Percentiles rank a stretch among this genome's conserved stretches.
Conservation (phyloP, 2,888 invertebrate species). For the Muscina levida region DNA sequence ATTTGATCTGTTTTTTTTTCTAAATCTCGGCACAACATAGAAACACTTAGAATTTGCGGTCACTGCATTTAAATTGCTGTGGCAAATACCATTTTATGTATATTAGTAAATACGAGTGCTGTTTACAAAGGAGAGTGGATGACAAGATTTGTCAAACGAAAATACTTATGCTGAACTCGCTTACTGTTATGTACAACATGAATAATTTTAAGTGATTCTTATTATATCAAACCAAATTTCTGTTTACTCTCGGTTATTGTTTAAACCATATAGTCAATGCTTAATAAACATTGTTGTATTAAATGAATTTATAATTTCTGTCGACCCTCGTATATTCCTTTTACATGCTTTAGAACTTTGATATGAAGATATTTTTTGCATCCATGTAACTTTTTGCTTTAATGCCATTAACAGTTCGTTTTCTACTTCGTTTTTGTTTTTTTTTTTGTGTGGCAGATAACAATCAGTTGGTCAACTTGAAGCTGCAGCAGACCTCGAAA, state of each 20-base stretch:
- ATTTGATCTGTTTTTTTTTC: conserved; percentile 34
- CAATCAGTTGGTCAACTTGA: conserved; percentile 72
- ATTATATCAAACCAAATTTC: too few species aligned
- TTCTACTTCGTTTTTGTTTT: conserved; percentile 33
- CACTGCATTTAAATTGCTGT: conserved; percentile 74
- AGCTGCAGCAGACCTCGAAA: conserved; percentile 76
- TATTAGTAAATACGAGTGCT: conserved; percentile 4
- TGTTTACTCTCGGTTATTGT: too few species aligned
- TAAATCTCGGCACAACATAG: conserved; percentile 31
- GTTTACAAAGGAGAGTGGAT: background rate
- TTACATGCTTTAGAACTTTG: conserved; percentile 6
- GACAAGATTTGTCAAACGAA: too few species aligned
- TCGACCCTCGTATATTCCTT: conserved; percentile 31
- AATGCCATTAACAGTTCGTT: conserved; percentile 50
- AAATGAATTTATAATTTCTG: background rate
- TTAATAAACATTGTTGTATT: too few species aligned
- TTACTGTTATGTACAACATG: too few species aligned
- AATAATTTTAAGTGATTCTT: too few species aligned
- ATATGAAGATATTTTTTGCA: conserved; percentile 23
- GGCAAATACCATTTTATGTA: conserved; percentile 46
- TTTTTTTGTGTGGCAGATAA: conserved; percentile 67
- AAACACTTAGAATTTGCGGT: conserved; percentile 66
- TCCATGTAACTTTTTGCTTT: conserved; percentile 49
- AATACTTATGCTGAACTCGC: too few species aligned
- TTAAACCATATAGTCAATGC: too few species aligned